Evolutionary conservation across 2,888 invertebrate genomes (phyloP).

Genomic region (Clusia tigrina): DNA sequence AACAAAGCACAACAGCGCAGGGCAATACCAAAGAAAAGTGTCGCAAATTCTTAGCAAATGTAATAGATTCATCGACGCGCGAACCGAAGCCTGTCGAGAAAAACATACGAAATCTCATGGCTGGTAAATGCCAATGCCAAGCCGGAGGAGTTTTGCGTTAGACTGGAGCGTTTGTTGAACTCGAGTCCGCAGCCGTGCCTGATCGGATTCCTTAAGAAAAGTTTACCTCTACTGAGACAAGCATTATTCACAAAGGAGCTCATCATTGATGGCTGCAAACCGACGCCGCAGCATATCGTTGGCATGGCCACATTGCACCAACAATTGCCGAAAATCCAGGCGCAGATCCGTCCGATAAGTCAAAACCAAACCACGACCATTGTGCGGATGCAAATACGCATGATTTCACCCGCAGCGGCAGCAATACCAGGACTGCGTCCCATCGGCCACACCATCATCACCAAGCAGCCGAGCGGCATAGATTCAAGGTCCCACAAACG

Average conservation of each 20-base stretch:
- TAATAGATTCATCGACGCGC: conserved; percentile 92
- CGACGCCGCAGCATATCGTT: conserved; percentile 78
- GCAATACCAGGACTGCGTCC: conserved; percentile 59
- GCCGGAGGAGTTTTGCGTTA: conserved; percentile 95
- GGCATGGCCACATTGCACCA: conserved; percentile 66
- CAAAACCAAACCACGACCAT: conserved; percentile 67
- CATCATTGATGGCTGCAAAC: conserved; percentile 92
- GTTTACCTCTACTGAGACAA: conserved; percentile 89
- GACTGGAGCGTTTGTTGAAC: conserved; percentile 91
- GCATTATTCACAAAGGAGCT: conserved; percentile 90
- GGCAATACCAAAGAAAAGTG: conserved; percentile 95
- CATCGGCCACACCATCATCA: conserved; percentile 65
- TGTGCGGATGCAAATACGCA: conserved; percentile 69
- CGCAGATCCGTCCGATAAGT: conserved; percentile 68
- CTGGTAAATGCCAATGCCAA: conserved; percentile 94
- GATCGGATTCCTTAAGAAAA: conserved; percentile 98
- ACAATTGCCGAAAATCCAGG: conserved; percentile 64
- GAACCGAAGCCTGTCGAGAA: conserved; percentile 92
- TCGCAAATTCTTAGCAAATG: conserved; percentile 95
- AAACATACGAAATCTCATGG: conserved; percentile 92
- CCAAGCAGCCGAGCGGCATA: conserved; percentile 62
- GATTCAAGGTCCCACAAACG: conserved; percentile 55
- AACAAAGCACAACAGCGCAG: conserved; percentile 58
- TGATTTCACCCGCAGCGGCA: conserved; percentile 66
- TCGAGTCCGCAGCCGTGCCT: conserved; percentile 98